Conservation (phyloP, 2,113 vertebrate species). For the Polyodon spathula region DNA sequence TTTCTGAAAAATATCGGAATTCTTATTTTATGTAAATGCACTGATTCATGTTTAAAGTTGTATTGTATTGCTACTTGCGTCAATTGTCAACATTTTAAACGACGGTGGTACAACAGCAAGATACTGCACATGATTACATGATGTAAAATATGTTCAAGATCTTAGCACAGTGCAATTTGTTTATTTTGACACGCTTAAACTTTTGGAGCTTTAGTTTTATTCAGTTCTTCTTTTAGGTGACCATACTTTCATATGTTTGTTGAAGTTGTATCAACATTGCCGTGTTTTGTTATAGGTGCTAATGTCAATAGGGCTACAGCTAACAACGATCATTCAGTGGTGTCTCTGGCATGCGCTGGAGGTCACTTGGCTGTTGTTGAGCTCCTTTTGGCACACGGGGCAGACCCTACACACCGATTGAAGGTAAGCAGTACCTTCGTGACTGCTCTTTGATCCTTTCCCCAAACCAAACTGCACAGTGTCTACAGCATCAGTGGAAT, state of each 20-base stretch:
- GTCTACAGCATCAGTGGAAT: no score
- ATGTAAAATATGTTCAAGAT: not conserved
- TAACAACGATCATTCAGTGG: conserved; percentile 98
- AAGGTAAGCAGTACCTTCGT: conserved; percentile 63
- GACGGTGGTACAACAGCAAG: no score
- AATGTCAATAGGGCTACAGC: conserved; percentile 95
- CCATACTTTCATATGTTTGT: not conserved
- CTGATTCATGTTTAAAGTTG: no score
- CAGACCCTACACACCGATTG: conserved; percentile 93
- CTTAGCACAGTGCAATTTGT: no score
- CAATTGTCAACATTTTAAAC: no score
- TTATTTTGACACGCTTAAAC: no score
- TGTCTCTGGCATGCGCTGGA: conserved; percentile 92
- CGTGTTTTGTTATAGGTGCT: conserved; percentile 64
- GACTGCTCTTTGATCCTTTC: not conserved
- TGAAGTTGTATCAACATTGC: not conserved
- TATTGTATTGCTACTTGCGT: no score
- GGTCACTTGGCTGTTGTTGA: conserved; percentile 95
- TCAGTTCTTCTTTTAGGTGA: not conserved
- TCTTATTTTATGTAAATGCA: no score
- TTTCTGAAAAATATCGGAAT: no score
- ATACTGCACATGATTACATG: no score
- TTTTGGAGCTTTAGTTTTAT: not conserved
- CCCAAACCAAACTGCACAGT: no score
- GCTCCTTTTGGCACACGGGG: conserved; percentile 88